phyloP scores from a whole-genome alignment of 1,140 invertebrate species.

The Leptinotarsa undecemlineata region DNA sequence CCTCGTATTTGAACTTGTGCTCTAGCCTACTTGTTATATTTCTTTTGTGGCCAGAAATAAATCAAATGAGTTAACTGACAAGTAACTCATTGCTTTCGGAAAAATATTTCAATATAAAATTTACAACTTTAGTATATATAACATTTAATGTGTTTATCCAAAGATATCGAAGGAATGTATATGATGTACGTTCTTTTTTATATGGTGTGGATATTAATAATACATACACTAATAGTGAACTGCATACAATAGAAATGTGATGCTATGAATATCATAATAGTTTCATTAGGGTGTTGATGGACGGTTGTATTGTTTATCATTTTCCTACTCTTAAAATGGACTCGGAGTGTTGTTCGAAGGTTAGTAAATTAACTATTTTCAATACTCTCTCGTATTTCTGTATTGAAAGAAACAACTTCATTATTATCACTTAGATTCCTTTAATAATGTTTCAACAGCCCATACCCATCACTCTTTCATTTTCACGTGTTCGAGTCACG shows the following conservation, averaged over 20 bases:
- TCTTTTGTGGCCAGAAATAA: too few species aligned
- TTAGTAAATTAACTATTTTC: not conserved
- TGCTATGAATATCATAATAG: not conserved
- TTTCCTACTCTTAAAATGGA: not conserved
- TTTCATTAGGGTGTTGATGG: not conserved
- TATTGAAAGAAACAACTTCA: too few species aligned
- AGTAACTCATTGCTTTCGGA: too few species aligned
- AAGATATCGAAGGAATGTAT: not conserved
- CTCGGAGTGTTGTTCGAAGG: not conserved
- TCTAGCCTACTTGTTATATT: too few species aligned
- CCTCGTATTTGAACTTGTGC: too few species aligned
- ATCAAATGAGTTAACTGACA: too few species aligned
- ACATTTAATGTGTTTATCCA: not conserved
- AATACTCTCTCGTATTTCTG: not conserved
- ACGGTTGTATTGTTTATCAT: not conserved
- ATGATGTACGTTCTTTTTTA: not conserved
- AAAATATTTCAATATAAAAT: too few species aligned
- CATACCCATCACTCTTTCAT: too few species aligned
- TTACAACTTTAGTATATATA: too few species aligned
- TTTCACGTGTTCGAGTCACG: too few species aligned
- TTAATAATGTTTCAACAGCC: too few species aligned
- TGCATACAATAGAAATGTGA: constrained; percentile 2
- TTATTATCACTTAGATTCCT: too few species aligned
- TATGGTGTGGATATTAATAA: not conserved
- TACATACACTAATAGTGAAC: not conserved